Base-by-base conservation (phyloP, 2,888 invertebrate genomes). In the Orthonychiurus folsomi region DNA sequence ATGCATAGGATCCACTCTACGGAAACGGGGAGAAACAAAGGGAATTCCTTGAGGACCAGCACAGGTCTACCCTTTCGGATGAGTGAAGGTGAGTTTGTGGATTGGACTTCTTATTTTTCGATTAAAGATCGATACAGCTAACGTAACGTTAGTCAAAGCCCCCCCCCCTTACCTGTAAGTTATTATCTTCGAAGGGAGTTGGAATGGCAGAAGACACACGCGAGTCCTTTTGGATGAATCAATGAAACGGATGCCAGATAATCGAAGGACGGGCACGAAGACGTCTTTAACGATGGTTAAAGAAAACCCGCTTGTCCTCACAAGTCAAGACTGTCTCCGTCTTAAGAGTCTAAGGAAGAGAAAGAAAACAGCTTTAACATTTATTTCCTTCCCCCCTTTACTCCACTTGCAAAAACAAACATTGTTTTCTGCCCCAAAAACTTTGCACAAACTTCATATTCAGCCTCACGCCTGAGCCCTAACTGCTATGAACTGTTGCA, bases 381-480 rank as follows among this genome's bases (percentile, higher is more conserved):
- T n/a, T 5, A 37, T 37, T 37, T 37, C 37, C 37, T 37, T 37
- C 15, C 37, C 37, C 5, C 15, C 37, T 15, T 9, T 37, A 5
- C 37, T n/a, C n/a, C n/a, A n/a, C n/a, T n/a, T n/a, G n/a, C 37
- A 37, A 37, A 37, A 37, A 37, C 37, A 37, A 37, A 37, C 37
- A 37, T 37, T 37, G 15, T 37, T 15, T 37, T 15, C 37, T 37
- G 5, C 15, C 37, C 37, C 15, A 37, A 37, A 37, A 37, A 37
- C 37, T 37, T 37, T 37, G 37, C 5, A 37, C 9, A 37, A 37
- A n/a, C n/a, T n/a, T n/a, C n/a, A n/a, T n/a, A n/a, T n/a, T n/a
- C n/a, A n/a, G n/a, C n/a, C n/a, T n/a, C n/a, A n/a, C n/a, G n/a
- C n/a, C n/a, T n/a, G n/a, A n/a, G n/a, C n/a, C n/a, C n/a, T n/a